Conservation (phyloP, 2,888 invertebrate genomes). For the Mechanitis messenoides region DNA sequence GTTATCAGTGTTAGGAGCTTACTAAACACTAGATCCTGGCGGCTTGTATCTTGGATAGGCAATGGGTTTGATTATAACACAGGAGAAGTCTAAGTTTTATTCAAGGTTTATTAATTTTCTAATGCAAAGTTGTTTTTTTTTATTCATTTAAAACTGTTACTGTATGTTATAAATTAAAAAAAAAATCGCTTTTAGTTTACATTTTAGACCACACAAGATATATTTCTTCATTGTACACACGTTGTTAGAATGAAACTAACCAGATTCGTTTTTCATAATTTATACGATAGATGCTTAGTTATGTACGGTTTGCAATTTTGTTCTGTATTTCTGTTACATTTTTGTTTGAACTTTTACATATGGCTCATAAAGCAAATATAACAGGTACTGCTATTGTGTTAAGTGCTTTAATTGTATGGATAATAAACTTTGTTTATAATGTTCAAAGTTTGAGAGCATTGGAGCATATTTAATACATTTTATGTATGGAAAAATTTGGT, state of each 20-base stretch:
- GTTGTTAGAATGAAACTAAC: slow-evolving; percentile 51
- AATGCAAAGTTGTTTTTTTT: too few relatives aligned
- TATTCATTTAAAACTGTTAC: too few relatives aligned
- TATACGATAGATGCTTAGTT: slow-evolving; percentile 44
- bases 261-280: slow-evolving; percentile 62
- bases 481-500: too few relatives aligned
- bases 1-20: too few relatives aligned
- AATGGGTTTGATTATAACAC: too few relatives aligned
- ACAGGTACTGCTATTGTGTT: slow-evolving; percentile 9
- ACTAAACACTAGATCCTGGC: too few relatives aligned
- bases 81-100: too few relatives aligned
- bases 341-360: slow-evolving; percentile 33
- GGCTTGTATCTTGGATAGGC: too few relatives aligned
- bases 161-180: not conserved
- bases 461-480: not conserved
- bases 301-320: slow-evolving; percentile 30
- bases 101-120: too few relatives aligned
- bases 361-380: slow-evolving; percentile 15
- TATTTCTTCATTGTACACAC: slow-evolving; percentile 51
- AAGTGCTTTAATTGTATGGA: not conserved
- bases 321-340: slow-evolving; percentile 28
- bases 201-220: slow-evolving; percentile 37
- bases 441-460: not conserved
- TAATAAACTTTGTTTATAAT: not conserved
- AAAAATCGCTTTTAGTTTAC: slow-evolving; percentile 28